Evolutionary conservation across 2,113 vertebrate genomes (phyloP).

Genomic region (Oceanodroma tethys): DNA sequence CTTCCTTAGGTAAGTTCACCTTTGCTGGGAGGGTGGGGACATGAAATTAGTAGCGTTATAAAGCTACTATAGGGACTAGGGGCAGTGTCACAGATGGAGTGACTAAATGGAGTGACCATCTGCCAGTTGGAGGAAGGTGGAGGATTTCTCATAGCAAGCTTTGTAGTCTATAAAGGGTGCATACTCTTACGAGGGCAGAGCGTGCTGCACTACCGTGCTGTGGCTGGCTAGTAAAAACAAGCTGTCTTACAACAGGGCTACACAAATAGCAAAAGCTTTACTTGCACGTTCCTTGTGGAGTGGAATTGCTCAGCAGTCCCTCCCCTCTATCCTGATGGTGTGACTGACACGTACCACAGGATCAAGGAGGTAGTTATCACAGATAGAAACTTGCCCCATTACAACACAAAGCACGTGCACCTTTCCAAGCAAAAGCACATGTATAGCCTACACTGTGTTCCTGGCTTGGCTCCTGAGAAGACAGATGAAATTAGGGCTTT

Average conservation of each 20-base stretch:
- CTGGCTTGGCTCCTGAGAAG: not conserved
- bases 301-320: not conserved
- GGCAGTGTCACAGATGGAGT: not conserved
- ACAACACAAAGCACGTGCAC: not conserved
- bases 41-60: not conserved
- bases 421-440: not conserved
- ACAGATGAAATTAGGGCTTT: not conserved
- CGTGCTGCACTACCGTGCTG: not conserved
- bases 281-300: not conserved
- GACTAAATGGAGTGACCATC: not conserved
- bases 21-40: not conserved
- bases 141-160: not conserved
- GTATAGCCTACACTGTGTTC: not conserved
- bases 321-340: not conserved
- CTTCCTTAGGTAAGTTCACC: not conserved
- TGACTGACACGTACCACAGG: not conserved
- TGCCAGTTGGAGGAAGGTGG: not conserved
- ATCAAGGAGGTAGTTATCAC: not conserved
- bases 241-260: not conserved
- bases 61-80: not conserved
- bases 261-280: not conserved
- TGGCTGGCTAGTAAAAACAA: not conserved
- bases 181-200: rapidly evolving
- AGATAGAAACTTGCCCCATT: not conserved
- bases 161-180: not conserved